Base-by-base conservation (phyloP, 2,888 invertebrate species). In the Schrankia costaestrigalis region DNA sequence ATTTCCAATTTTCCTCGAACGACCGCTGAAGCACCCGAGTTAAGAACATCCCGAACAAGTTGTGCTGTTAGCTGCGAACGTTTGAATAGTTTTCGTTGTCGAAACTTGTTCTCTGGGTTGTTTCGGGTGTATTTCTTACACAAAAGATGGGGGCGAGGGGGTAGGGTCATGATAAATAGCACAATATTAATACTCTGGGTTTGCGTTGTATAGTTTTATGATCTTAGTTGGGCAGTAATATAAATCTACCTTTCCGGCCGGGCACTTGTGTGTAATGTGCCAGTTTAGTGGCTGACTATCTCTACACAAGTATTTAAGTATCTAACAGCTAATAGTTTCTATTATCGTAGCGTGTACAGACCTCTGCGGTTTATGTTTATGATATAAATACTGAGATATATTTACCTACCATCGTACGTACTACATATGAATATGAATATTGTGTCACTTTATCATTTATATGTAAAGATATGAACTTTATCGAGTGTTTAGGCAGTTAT, bases 171-270 rank as follows among this genome's bases (percentile, higher is more conserved):
- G 86, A 86, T 86, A 85, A 84, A 87, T 85, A 80, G 76, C 69
- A 69, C 74, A 76, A 75, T 84, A 83, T 85, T 83, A 83, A 85
- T 85, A 80, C 78, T 60, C 69, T 77, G 79, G 73, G 67, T 66
- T 71, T 68, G 72, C 73, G 72, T 71, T 76, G 74, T 84, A 83
- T 78, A 84, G 84, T 86, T 86, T 87, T 86, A 87, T 85, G 84
- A 85, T 87, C 87, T 86, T 84, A 86, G 85, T 86, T 84, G 76
- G 81, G 80, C 71, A 77, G 77, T 78, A 77, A 77, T 83, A 79
- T 84, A 82, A 84, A 86, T 84, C 84, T 82, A 81, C 76, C 78
- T 78, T 79, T 77, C 79, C 79, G 77, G 70, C 53, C 68, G 61
- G 63, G 56, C 56, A 44, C 53, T 66, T 69, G 67, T 67, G 50